phyloP scores from a whole-genome alignment of 2,888 invertebrate species.

The Hydraecia micacea region DNA sequence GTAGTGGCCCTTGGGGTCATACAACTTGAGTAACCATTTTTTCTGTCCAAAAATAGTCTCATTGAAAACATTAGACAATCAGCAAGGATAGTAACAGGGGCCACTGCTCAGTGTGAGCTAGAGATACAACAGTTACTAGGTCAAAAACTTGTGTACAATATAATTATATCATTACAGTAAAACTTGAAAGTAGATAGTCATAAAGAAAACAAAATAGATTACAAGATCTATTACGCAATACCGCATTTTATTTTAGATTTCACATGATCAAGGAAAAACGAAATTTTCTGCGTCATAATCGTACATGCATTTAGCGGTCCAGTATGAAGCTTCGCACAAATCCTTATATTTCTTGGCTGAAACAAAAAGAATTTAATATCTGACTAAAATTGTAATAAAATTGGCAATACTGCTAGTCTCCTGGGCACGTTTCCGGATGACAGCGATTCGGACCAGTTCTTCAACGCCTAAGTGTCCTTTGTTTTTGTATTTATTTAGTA shows the following conservation, averaged over 20 bases:
- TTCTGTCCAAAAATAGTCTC: background rate
- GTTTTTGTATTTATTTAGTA: too few relatives aligned
- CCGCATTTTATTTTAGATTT: constrained; percentile 21
- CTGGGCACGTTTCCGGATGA: too few relatives aligned
- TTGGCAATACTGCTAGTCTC: background rate
- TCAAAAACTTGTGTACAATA: background rate
- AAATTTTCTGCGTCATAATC: constrained; percentile 82
- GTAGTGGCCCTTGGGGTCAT: too few relatives aligned
- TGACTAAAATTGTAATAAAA: background rate
- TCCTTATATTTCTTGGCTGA: constrained; percentile 85
- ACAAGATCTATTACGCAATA: background rate
- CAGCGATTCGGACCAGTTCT: too few relatives aligned
- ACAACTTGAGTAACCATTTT: background rate
- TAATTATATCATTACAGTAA: background rate
- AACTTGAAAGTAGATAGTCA: background rate
- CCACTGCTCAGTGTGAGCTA: background rate
- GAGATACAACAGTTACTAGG: background rate
- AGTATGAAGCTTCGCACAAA: constrained; percentile 83
- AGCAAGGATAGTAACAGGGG: background rate
- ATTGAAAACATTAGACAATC: background rate
- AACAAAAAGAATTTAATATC: constrained; percentile 62
- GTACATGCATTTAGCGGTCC: constrained; percentile 86
- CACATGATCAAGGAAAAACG: constrained; percentile 77
- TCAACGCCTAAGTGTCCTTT: too few relatives aligned
- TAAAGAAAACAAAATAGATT: background rate